Percentiles rank a stretch among this genome's conserved stretches.
Evolutionary conservation across 2,113 vertebrate genomes (phyloP).

Genomic region (Sebastes fasciatus): DNA sequence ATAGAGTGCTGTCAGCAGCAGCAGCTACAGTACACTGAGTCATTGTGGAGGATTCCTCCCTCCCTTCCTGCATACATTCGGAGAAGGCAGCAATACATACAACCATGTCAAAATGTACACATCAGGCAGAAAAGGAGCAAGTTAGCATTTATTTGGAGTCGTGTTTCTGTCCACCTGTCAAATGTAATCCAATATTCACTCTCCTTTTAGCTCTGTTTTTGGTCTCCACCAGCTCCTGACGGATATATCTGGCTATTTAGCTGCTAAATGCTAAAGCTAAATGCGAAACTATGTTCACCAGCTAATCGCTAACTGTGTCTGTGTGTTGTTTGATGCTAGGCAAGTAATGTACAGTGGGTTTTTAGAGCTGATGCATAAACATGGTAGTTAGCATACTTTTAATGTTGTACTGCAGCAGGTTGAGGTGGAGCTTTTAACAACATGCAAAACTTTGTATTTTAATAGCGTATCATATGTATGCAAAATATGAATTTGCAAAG

Average conservation of each 20-base stretch:
- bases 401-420: neutral
- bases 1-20: constrained; percentile 31
- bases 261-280: neutral
- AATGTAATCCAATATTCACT: neutral
- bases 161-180: neutral
- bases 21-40: constrained; percentile 8
- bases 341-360: neutral
- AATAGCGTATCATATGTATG: neutral
- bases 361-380: neutral
- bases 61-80: neutral
- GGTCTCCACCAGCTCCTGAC: neutral
- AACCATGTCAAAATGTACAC: neutral
- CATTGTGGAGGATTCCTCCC: neutral
- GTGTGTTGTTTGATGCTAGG: neutral
- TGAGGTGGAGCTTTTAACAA: neutral
- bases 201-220: neutral
- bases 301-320: neutral
- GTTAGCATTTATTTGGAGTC: neutral
- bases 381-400: neutral
- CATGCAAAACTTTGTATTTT: neutral
- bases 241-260: neutral
- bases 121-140: neutral
- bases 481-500: neutral
- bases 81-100: neutral
- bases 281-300: neutral